Evolutionary conservation across 2,888 invertebrate species (phyloP), one percentile per base, ranked within the genome.

Genomic region (Anodontia alba): DNA sequence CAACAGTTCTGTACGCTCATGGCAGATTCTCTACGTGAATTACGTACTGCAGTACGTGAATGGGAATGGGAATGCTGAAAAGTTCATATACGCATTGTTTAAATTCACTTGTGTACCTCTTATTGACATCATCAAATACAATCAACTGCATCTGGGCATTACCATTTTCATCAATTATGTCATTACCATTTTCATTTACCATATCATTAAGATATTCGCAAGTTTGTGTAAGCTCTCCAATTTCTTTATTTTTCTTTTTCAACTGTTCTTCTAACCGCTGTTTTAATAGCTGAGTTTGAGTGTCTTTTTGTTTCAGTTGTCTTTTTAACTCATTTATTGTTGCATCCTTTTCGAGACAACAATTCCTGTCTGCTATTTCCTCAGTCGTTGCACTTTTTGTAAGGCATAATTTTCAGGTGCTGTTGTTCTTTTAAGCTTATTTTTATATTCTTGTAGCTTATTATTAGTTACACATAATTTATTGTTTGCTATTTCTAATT

Each of bases 41-140:
- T n/a, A n/a, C n/a, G n/a, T n/a, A n/a, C n/a, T n/a, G n/a, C n/a
- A n/a, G n/a, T n/a, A n/a, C n/a, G n/a, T n/a, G n/a, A n/a, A n/a
- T n/a, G n/a, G n/a, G n/a, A n/a, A n/a, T n/a, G n/a, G n/a, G n/a
- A n/a, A n/a, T n/a, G n/a, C n/a, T n/a, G n/a, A n/a, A n/a, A n/a
- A 72, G 75, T 54, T 78, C 81, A 78, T 81, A 81, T 2, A 81
- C 73, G 75, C 78, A 81, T 20, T 43, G 23, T 12, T 38, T 38
- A 8, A 38, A 38, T 12, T 38, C 12, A 3, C 10, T 3, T 46
- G 46, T 20, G 20, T 46, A 46, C 20, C 17, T 12, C n/a, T 20
- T 46, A 12, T 12, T 12, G 15, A 12, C 20, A 12, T 46, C 46
- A 20, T 46, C 46, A 46, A 46, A 46, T 17, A 46, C 46, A 8